phyloP scores from a whole-genome alignment of 2,113 vertebrate genomes.

The Melanocharis versteri region DNA sequence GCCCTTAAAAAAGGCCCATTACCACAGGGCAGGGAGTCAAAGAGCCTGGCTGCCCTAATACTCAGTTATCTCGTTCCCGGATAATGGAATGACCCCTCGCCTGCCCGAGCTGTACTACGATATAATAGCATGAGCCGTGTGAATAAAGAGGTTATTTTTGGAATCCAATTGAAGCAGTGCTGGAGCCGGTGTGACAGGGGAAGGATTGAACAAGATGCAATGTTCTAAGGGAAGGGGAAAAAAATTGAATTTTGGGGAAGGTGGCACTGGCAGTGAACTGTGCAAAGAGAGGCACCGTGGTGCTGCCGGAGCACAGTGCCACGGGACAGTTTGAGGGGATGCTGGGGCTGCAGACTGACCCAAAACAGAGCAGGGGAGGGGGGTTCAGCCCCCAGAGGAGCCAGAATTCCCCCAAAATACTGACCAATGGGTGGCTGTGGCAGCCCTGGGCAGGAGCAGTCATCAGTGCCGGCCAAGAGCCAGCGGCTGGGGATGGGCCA shows the following conservation, averaged over 20 bases:
- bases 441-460: not conserved
- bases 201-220: slow-evolving; percentile 72
- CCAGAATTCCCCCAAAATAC: not conserved
- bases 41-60: slow-evolving; percentile 75
- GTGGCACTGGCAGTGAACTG: slow-evolving; percentile 10
- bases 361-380: not conserved
- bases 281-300: not conserved
- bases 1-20: slow-evolving; percentile 74
- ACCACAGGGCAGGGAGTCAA: slow-evolving; percentile 70
- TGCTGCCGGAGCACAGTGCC: fast-evolving
- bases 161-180: slow-evolving; percentile 77
- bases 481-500: fast-evolving
- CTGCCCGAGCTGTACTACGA: slow-evolving; percentile 72
- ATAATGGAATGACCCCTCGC: slow-evolving; percentile 84
- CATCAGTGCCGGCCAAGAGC: not conserved
- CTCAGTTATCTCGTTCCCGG: slow-evolving; percentile 75
- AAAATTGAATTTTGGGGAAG: slow-evolving; percentile 66
- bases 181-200: slow-evolving; percentile 61
- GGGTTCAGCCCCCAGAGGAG: not conserved
- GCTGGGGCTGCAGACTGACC: not conserved
- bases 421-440: not conserved
- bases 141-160: slow-evolving; percentile 84
- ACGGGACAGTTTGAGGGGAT: fast-evolving
- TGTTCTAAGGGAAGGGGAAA: slow-evolving; percentile 31
- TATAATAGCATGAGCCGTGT: slow-evolving; percentile 78